Evolutionary conservation across 2,888 invertebrate genomes (phyloP), one percentile per base, ranked within the genome.

Genomic region (Lasioglossum villosulum): DNA sequence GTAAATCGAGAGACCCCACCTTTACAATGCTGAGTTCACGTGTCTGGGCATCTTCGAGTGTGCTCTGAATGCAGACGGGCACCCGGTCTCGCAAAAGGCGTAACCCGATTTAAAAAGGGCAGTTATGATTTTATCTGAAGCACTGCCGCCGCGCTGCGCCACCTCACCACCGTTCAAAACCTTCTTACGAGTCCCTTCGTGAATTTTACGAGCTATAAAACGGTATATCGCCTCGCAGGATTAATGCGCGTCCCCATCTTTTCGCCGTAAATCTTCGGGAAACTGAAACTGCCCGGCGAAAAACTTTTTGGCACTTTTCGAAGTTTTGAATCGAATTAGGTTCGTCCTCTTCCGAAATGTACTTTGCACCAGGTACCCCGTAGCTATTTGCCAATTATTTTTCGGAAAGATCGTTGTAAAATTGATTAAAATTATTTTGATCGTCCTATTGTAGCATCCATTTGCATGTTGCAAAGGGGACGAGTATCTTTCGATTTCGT

Each of bases 51-150:
- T 66, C 37, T 48, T 70, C 66, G 72, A 80, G 37, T 19, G 37
- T 52, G 14, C 56, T 75, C 30, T 2, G 39, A 37, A 71, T n/a
- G 45, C 71, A 23, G 59, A 52, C 56, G 16, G 37, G 10, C 48
- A 56, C 4, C 34, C 37, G 12, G 34, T 37, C 14, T 63, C n/a
- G 34, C 23, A 19, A 39, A 66, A 16, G 48, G 59, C 45, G 73
- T 48, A 75, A 80, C n/a, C 30, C 81, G 74, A 80, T 74, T 84
- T 63, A 70, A 78, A 48, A 5, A 48, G 30, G 42, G 81, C 70
- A 52, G 81, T 77, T 77, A 84, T 81, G 81, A 84, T 84, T 81
- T 77, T 78, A 84, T 84, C 83, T 63, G 30, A 52, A 59, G 70
- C 52, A 8, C 59, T 19, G 37, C 19, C 27, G 27, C n/a, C 56